Percentiles rank a stretch among this genome's conserved stretches.
Evolutionary conservation across 1,140 invertebrate genomes (phyloP).

Genomic region (Brachionus calyciflorus): DNA sequence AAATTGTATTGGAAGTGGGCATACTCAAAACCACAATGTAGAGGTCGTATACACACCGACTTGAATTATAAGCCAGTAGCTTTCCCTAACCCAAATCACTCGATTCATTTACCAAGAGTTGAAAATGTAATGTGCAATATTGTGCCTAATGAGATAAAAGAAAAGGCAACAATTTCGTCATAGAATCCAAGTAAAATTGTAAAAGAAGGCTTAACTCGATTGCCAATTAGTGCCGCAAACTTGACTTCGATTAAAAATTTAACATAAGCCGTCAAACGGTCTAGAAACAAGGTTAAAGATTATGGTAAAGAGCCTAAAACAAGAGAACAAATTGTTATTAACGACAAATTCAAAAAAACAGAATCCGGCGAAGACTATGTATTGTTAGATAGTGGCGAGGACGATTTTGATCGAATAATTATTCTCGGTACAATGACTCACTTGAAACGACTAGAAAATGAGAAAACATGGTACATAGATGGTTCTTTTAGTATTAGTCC

Average conservation of each 20-base stretch:
- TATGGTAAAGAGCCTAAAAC: background rate
- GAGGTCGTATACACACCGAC: background rate
- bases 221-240: background rate
- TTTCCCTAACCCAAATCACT: background rate
- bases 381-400: background rate
- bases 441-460: background rate
- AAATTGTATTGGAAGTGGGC: background rate
- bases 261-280: background rate
- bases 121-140: background rate
- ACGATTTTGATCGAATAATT: background rate
- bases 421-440: background rate
- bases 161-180: background rate
- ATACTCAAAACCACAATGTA: background rate
- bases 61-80: background rate
- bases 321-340: background rate
- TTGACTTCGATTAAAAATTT: slow-evolving; percentile 19
- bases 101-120: slow-evolving; percentile 22
- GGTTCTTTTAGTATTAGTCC: background rate
- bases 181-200: slow-evolving; percentile 19
- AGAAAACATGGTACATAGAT: background rate
- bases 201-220: background rate
- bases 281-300: slow-evolving; percentile 6
- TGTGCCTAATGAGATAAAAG: background rate
- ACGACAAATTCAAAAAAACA: background rate
- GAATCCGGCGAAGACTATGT: slow-evolving; percentile 3